Base-by-base conservation (phyloP, 2,113 vertebrate species). In the Pterocles gutturalis region DNA sequence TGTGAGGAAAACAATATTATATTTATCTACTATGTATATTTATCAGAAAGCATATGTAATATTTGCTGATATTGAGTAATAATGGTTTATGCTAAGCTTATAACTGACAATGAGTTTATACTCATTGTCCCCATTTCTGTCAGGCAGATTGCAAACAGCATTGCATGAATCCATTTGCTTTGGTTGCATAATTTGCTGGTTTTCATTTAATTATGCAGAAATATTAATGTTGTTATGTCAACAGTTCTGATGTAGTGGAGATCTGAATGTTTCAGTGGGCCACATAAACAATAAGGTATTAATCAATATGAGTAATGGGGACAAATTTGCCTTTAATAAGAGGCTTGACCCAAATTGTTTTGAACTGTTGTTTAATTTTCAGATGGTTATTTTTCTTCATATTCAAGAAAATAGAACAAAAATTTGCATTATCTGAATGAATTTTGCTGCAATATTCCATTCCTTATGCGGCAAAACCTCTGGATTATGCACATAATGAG, bases 141-240 rank as follows among this genome's bases (percentile, higher is more conserved):
- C 80, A 65, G 69, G 62, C 60, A 94, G 53, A 75, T 31, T 89
- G 83, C 72, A 91, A 83, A 77, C 46, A 78, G 33, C 16, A 1
- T 93, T 60, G 28, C 26, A 79, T 54, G 55, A 91, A 92, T 82
- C 45, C 6, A 1, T 93, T 95, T 87, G 55, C 65, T 87, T 71
- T 84, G 53, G 61, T 87, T 96, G 65, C 62, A 61, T 93, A 94
- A 95, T 95, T 92, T 94, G 31, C 18, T 84, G 67, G 45, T 48
- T 94, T 96, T 93, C 36, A 57, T 89, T 95, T 96, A 92, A 84
- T 95, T 96, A 87, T 87, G 82, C 10, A 14, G 94, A 95, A 97
- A 97, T 92, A 95, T 81, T 95, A 79, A 87, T 95, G 81, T 57
- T 89, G 69, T 87, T 89, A 57, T 93, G 43, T 89, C 87, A 95